phyloP scores from a whole-genome alignment of 2,113 vertebrate species.

The Sisor rabdophorus region DNA sequence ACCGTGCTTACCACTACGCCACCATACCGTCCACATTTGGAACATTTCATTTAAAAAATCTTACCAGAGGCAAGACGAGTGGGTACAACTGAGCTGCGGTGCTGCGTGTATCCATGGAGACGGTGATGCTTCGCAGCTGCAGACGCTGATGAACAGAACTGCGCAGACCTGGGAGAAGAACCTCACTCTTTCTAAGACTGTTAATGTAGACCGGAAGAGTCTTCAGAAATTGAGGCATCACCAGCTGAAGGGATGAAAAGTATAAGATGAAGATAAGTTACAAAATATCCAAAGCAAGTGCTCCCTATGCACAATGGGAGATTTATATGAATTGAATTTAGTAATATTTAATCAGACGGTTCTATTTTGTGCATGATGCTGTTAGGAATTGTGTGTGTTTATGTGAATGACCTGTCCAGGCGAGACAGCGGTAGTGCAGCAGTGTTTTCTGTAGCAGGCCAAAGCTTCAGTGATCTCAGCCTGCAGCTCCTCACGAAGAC shows the following conservation, averaged over 20 bases:
- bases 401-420: slow-evolving; percentile 64
- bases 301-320: neutral
- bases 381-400: neutral
- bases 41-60: slow-evolving; percentile 30
- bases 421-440: slow-evolving; percentile 64
- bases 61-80: slow-evolving; percentile 66
- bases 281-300: neutral
- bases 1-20: too few species aligned
- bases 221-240: slow-evolving; percentile 71
- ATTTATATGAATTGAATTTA: neutral
- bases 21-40: slow-evolving; percentile 4
- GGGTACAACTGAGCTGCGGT: slow-evolving; percentile 70
- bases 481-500: slow-evolving; percentile 69
- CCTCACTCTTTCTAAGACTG: slow-evolving; percentile 74
- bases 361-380: neutral
- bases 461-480: slow-evolving; percentile 63
- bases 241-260: slow-evolving; percentile 56
- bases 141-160: slow-evolving; percentile 69
- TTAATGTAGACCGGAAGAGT: slow-evolving; percentile 71
- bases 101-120: slow-evolving; percentile 63
- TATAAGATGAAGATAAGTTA: neutral
- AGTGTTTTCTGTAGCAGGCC: slow-evolving; percentile 70
- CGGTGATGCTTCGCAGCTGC: slow-evolving; percentile 64
- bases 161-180: slow-evolving; percentile 69
- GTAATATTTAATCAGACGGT: neutral